A percentile compares a stretch with the other conserved stretches of the same genome.
These are phyloP conservation scores for Phrynosoma platyrhinos DNA, from an alignment of 2,113 vertebrate genomes.

Conservation along the genomic window DNA sequence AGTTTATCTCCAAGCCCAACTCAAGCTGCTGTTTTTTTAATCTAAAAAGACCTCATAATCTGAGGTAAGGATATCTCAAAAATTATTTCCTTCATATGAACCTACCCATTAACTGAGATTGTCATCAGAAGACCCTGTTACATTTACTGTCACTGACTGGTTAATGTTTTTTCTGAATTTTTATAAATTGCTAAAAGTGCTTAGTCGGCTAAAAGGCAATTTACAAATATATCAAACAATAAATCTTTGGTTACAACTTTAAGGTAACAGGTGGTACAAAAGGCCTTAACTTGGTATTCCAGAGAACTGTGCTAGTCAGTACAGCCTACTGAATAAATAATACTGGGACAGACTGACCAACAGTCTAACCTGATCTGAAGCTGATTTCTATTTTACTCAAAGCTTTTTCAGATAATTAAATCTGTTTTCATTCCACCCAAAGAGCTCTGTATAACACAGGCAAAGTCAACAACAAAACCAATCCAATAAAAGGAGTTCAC, in stretches of 20 bases:
- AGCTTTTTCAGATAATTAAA: background rate
- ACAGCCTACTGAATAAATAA: background rate
- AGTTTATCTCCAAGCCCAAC: background rate
- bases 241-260: too few relatives aligned
- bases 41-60: too few relatives aligned
- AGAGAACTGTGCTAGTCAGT: background rate
- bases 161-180: too few relatives aligned
- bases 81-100: too few relatives aligned
- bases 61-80: too few relatives aligned
- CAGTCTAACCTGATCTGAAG: background rate
- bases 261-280: too few relatives aligned
- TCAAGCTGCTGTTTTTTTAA: too few relatives aligned
- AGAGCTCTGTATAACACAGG: background rate
- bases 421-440: constrained; percentile 5
- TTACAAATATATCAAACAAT: too few relatives aligned
- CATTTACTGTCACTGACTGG: too few relatives aligned
- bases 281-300: background rate
- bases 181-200: too few relatives aligned
- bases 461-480: background rate
- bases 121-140: background rate
- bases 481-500: background rate
- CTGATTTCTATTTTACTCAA: background rate
- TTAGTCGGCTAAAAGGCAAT: too few relatives aligned
- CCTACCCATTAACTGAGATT: too few relatives aligned
- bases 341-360: background rate